Evolutionary conservation across 2,113 vertebrate genomes (phyloP).

Genomic region (Crotalus horridus): DNA sequence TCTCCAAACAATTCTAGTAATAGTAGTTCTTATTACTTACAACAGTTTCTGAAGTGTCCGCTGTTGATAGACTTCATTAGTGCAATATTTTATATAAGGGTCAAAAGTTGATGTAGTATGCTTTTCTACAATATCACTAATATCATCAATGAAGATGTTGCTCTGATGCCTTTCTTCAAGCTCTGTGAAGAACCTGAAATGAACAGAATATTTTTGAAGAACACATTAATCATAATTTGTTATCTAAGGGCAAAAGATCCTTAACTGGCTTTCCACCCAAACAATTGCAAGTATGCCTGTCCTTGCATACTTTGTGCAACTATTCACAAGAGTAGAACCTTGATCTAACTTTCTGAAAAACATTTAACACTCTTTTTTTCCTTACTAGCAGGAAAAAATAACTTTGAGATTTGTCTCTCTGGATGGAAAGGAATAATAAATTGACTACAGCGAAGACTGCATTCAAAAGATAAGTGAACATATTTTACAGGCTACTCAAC

Average conservation of each 20-base stretch:
- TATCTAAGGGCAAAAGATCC: neutral
- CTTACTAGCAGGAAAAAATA: neutral
- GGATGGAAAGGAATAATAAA: neutral
- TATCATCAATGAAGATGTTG: slow-evolving; percentile 85
- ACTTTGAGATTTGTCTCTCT: neutral
- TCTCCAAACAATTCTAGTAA: neutral
- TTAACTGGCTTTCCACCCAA: neutral
- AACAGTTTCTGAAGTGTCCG: slow-evolving; percentile 88
- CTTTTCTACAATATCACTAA: slow-evolving; percentile 88
- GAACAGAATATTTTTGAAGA: neutral
- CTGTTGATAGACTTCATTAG: slow-evolving; percentile 97
- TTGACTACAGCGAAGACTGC: neutral
- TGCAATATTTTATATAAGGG: slow-evolving; percentile 93
- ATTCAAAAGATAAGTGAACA: neutral
- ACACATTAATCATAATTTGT: neutral
- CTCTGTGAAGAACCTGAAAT: slow-evolving; percentile 89
- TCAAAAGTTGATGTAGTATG: slow-evolving; percentile 87
- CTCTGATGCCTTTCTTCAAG: slow-evolving; percentile 86
- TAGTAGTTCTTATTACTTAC: slow-evolving; percentile 70
- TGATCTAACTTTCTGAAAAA: neutral
- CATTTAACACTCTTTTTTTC: neutral
- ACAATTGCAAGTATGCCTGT: neutral
- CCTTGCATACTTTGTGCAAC: accelerated
- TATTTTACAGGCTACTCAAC: neutral
- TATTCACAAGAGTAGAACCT: neutral